Percentiles rank a stretch among this genome's conserved stretches.
Evolutionary conservation across 2,888 invertebrate species (phyloP).

Genomic region (Malthinus flaveolus): DNA sequence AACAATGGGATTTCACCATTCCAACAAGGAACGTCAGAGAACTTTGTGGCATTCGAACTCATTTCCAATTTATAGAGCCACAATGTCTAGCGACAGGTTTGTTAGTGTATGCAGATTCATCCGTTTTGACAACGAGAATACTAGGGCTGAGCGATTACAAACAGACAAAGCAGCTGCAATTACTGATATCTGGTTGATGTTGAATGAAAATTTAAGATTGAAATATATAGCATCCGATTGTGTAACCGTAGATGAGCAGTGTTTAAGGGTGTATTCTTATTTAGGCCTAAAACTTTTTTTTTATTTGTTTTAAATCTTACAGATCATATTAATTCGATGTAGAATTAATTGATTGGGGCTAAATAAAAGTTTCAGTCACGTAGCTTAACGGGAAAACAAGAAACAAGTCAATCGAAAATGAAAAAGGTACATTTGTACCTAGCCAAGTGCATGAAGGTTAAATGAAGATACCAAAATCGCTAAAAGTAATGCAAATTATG

Average conservation of each 20-base stretch:
- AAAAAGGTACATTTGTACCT: too few relatives aligned
- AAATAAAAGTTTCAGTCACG: too few relatives aligned
- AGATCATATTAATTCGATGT: too few relatives aligned
- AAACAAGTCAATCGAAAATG: too few relatives aligned
- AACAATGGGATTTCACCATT: slow-evolving; percentile 4
- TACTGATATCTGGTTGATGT: slow-evolving; percentile 39
- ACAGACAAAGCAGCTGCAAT: slow-evolving; percentile 41
- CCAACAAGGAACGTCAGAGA: slow-evolving; percentile 6
- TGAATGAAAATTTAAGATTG: slow-evolving; percentile 39
- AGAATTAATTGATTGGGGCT: too few relatives aligned
- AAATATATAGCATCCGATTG: slow-evolving; percentile 38
- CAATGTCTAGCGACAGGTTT: slow-evolving; percentile 3
- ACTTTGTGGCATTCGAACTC: slow-evolving; percentile 13
- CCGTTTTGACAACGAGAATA: slow-evolving; percentile 40
- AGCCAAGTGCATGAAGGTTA: too few relatives aligned
- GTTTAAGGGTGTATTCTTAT: too few relatives aligned
- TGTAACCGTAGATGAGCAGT: slow-evolving; percentile 43
- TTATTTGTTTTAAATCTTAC: too few relatives aligned
- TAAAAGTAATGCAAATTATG: background rate
- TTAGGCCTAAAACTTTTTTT: too few relatives aligned
- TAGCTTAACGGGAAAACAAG: too few relatives aligned
- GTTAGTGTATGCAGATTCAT: slow-evolving; percentile 31
- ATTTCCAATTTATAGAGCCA: slow-evolving; percentile 8
- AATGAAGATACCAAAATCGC: background rate
- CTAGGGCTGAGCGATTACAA: slow-evolving; percentile 32